phyloP scores from a whole-genome alignment of 2,113 vertebrate species.

The Puntigrus tetrazona region DNA sequence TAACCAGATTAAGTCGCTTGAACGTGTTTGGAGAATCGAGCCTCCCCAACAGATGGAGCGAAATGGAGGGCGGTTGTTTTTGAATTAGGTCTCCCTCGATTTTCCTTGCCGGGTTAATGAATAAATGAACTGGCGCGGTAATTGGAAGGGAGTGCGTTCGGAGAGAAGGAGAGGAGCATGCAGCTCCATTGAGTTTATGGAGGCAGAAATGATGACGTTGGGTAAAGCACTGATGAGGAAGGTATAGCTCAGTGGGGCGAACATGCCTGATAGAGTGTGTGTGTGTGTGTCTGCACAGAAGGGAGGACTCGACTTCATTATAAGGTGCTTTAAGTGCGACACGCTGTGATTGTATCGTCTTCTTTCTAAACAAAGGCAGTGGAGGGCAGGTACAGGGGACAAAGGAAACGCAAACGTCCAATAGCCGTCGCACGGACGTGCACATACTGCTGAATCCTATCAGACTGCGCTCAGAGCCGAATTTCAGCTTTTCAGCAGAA shows the following conservation, averaged over 20 bases:
- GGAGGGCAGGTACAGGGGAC: constrained; percentile 47
- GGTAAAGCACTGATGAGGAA: constrained; percentile 61
- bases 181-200: constrained; percentile 59
- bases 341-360: constrained; percentile 32
- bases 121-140: constrained; percentile 60
- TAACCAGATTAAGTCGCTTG: constrained; percentile 48
- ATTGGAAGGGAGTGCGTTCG: constrained; percentile 57
- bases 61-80: constrained; percentile 51
- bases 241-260: constrained; percentile 3
- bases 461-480: constrained; percentile 53
- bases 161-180: constrained; percentile 42
- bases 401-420: constrained; percentile 53
- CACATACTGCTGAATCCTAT: constrained; percentile 55
- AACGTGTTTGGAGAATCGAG: constrained; percentile 51
- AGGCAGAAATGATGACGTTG: constrained; percentile 63
- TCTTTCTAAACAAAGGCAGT: constrained; percentile 45
- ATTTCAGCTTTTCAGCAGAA: constrained; percentile 61
- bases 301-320: constrained; percentile 51
- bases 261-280: neutral
- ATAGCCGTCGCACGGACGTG: constrained; percentile 43
- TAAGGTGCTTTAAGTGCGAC: constrained; percentile 46
- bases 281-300: constrained; percentile 10
- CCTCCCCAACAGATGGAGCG: constrained; percentile 43
- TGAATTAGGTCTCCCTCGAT: constrained; percentile 50
- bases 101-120: constrained; percentile 55